Base-by-base conservation (phyloP, 2,113 vertebrate species). In the Rhadina sibilatrix region DNA sequence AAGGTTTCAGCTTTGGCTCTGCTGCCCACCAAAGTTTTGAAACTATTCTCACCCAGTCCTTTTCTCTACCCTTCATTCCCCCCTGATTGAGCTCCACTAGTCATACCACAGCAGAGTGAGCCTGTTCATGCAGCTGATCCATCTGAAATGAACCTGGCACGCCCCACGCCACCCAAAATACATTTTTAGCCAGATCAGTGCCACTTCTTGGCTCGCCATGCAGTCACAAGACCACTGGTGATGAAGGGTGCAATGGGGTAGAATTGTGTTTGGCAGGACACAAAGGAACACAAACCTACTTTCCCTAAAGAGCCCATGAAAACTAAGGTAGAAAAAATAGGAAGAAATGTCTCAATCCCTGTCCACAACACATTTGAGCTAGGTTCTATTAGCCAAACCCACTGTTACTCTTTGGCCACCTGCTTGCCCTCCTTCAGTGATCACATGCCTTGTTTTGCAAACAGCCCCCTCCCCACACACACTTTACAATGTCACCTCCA, bases 41-140 rank as follows among this genome's bases (percentile, higher is more conserved):
- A 94, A 22, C 11, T 74, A 9, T 61, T 76, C 33, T 23, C 22
- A 59, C 9, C 4, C 2, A 9, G 12, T 14, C 28, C 54, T 44
- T 42, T 42, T 57, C 28, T 2, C 1, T 13, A 54, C 9, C 8
- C 18, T 42, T 76, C 1, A 0, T 20, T 5, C 19, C 5, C 11
- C 19, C 1, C 33, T 56, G 7, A 30, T 47, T 49, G 35, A 16
- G 10, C 28, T 57, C n/a, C 15, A 6, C 33, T 18, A 6, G 24
- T 64, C 20, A 17, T 9, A 28, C 4, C n/a, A 44, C 0, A 0
- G 38, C 28, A 72, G n/a, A n/a, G 11, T 8, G 5, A 84, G n/a
- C 31, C 46, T 0, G 0, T 57, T 64, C 50, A 28, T 6, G 31
- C 30, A 76, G 25, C 50, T 70, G 15, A n/a, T 57, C 28, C 3